These are phyloP conservation scores for Ataeniobius toweri DNA, from an alignment of 2,797 vertebrate genomes.

Conservation along the genomic window DNA sequence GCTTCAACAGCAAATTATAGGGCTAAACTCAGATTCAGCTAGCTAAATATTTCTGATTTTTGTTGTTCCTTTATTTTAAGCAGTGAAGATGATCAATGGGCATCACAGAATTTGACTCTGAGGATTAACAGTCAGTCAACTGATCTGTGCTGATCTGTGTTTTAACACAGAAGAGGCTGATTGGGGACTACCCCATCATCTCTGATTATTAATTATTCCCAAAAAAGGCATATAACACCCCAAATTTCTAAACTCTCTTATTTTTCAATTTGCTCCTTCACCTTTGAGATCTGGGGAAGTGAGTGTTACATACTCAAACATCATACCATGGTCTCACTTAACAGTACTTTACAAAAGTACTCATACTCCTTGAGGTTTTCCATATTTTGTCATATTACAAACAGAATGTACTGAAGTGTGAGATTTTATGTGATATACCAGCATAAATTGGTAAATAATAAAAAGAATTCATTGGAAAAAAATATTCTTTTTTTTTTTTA, in stretches of 20 bases:
- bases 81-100: slow-evolving; percentile 37
- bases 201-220: slow-evolving; percentile 58
- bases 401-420: no score
- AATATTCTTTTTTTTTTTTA: no score
- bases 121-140: slow-evolving; percentile 35
- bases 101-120: slow-evolving; percentile 17
- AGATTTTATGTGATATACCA: not conserved
- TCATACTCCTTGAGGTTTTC: not conserved
- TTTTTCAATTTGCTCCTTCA: not conserved
- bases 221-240: slow-evolving; percentile 34
- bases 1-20: slow-evolving; percentile 51
- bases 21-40: slow-evolving; percentile 43
- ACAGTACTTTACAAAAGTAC: not conserved
- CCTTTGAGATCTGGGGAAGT: not conserved
- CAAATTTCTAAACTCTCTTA: slow-evolving; percentile 17
- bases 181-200: slow-evolving; percentile 19
- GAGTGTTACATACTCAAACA: slow-evolving; percentile 25
- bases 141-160: slow-evolving; percentile 42
- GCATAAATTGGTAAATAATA: not conserved
- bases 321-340: not conserved
- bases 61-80: slow-evolving; percentile 18
- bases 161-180: slow-evolving; percentile 30
- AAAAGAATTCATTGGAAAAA: no score
- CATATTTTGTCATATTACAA: not conserved
- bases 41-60: not conserved